Base-by-base conservation (phyloP, 2,888 invertebrate genomes). In the Apodemia duryi region DNA sequence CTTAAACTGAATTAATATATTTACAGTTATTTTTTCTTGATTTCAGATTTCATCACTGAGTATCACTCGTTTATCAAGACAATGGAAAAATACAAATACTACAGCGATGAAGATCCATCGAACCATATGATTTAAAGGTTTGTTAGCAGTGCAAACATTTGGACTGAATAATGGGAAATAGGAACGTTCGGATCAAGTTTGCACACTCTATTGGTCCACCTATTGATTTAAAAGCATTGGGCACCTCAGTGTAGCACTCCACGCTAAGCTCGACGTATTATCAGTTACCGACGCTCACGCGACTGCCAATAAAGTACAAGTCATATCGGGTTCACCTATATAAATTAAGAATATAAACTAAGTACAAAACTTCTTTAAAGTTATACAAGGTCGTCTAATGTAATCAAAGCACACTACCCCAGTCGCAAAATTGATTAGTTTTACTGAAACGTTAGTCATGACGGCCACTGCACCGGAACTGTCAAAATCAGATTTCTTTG, bases 401-500 rank as follows among this genome's bases (percentile, higher is more conserved):
- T 79, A 79, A 79, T 75, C 79, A 77, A 79, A 74, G 77, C 75
- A 74, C 73, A 72, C 76, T 78, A 73, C 78, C 46, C 46, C 75
- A 83, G 83, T 75, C 72, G 76, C 78, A 76, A 77, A 78, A 77
- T 84, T 87, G 92, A 89, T 92, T 91, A 88, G 73, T 78, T 77
- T 65, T 69, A 80, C 78, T 77, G 79, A 86, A 88, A 82, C 93
- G 93, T 96, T 96, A 96, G 96, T 96, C 93, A 95, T 97, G 89
- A 95, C 96, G 89, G 96, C 96, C 93, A 94, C 95, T 83, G 96
- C 96, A 87, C 96, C 96, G 88, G 96, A 97, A 92, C 93, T 97
- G 87, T 95, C 96, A 77, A 96, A 97, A 91, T 95, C 96, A 74
- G 97, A 97, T 91, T 97, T 97, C 93, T 97, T 97, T 90, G 97